Evolutionary conservation across 2,113 vertebrate genomes (phyloP).

Genomic region (Ptychochromis oligacanthus): DNA sequence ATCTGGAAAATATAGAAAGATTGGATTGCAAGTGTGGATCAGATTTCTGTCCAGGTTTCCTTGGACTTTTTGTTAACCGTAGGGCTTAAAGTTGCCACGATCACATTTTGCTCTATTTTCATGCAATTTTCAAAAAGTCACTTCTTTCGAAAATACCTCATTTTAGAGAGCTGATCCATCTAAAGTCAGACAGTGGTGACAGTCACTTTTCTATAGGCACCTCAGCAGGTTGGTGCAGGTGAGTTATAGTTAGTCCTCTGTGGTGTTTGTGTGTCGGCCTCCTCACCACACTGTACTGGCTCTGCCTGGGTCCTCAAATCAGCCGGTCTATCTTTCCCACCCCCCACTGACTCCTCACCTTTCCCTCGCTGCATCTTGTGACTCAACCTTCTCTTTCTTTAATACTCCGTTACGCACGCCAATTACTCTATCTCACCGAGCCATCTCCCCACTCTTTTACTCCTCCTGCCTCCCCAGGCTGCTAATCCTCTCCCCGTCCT

Average conservation of each 20-base stretch:
- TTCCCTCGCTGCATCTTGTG: constrained; percentile 49
- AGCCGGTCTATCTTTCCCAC: constrained; percentile 47
- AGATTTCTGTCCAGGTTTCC: background rate
- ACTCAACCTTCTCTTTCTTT: constrained; percentile 58
- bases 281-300: background rate
- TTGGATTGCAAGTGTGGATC: background rate
- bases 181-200: background rate
- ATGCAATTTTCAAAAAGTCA: background rate
- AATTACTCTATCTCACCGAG: constrained; percentile 51
- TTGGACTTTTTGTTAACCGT: background rate
- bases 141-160: background rate
- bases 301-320: constrained; percentile 57
- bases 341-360: constrained; percentile 55
- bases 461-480: constrained; percentile 12
- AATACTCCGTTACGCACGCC: constrained; percentile 46
- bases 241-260: constrained; percentile 28
- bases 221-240: constrained; percentile 15
- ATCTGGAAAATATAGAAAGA: background rate
- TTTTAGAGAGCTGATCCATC: constrained; percentile 21
- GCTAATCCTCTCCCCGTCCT: constrained; percentile 52
- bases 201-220: constrained; percentile 5
- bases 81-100: background rate
- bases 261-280: constrained; percentile 23
- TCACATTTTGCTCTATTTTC: background rate
- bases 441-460: constrained; percentile 16